Evolutionary conservation across 2,797 vertebrate species (phyloP), one percentile per base, ranked within the genome.

Genomic region (Sciurus carolinensis): DNA sequence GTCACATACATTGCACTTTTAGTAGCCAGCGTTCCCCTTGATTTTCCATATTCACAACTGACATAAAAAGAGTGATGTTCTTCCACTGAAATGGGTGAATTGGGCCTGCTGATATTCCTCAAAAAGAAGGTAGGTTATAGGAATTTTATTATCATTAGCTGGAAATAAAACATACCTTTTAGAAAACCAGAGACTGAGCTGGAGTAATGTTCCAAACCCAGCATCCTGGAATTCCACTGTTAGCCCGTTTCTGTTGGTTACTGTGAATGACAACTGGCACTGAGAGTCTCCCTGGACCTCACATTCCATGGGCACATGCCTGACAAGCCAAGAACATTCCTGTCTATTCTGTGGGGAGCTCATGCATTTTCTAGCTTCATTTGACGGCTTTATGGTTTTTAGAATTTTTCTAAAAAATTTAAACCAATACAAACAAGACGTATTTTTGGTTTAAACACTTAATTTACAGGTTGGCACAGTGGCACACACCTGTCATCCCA

Each of bases 281-380:
- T 20, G 30, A 18, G 20, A 64, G 11, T 14, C 20, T 39, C 1
- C 3, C 5, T 82, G 52, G 15, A 18, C 54, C 42, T 14, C 73
- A 24, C 24, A 33, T 44, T 33, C n/a, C 2, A 1, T 8, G 4
- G 20, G 44, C 47, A 52, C 4, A 8, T 12, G 0, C 2, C 4
- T 50, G 13, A 44, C 5, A 17, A 1, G 2, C 24, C 24, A 1
- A 2, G 3, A 14, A 33, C 5, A 7, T 3, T 6, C 10, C 20
- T 82, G 7, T 57, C 20, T 57, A 17, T 18, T 90, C 6, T 59
- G 1, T 2, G 0, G 42, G 10, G 0, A 28, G 0, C 3, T 36
- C 7, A 2, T 81, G 13, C 0, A 22, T 52, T 36, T 22, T 36
- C 1, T 28, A 8, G 1, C 2, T 66, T 36, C 67, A 13, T 33